Base-by-base conservation (phyloP, 1,140 invertebrate genomes). In the Meloidogyne chitwoodi region DNA sequence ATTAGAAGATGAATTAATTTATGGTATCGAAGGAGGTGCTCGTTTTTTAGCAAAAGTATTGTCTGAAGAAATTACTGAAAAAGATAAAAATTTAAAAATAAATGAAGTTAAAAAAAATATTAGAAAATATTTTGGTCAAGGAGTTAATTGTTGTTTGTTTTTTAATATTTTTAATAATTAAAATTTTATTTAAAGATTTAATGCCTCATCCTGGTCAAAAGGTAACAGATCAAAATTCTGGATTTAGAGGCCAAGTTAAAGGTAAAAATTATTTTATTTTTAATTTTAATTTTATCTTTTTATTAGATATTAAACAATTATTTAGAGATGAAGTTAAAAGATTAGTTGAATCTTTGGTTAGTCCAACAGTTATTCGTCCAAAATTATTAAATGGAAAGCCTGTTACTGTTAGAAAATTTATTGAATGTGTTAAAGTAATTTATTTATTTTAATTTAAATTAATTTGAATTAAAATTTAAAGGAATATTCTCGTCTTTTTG, bases 171-270 rank as follows among this genome's bases (percentile, higher is more conserved):
- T 14, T 19, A 2, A 11, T 44, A 11, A 48, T n/a, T n/a, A 8
- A n/a, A 56, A n/a, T 56, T 38, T 38, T n/a, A 8, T n/a, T 16
- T 16, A 56, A 56, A 56, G 48, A 79, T 75, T 77, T 86, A 34
- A 61, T 86, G 26, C 85, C 85, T 14, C 83, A 86, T 84, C 85
- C 85, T 12, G 85, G 85, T 61, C 80, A 83, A 26, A 83, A 83
- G 67, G 85, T 86, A 19, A 80, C 85, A 29, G 85, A 86, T 38
- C 68, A 77, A 48, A 79, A 78, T 22, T 80, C 80, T 12, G 62
- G 63, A 10, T 86, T 86, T 41, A 73, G 79, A 31, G 85, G 85
- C 0, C 83, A 84, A 64, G 85, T 85, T 22, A 84, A 84, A 78
- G 83, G 83, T 84, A 6, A 12, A 76, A 79, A n/a, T n/a, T 12